phyloP scores from a whole-genome alignment of 2,113 vertebrate genomes.

The Ginglymostoma cirratum region DNA sequence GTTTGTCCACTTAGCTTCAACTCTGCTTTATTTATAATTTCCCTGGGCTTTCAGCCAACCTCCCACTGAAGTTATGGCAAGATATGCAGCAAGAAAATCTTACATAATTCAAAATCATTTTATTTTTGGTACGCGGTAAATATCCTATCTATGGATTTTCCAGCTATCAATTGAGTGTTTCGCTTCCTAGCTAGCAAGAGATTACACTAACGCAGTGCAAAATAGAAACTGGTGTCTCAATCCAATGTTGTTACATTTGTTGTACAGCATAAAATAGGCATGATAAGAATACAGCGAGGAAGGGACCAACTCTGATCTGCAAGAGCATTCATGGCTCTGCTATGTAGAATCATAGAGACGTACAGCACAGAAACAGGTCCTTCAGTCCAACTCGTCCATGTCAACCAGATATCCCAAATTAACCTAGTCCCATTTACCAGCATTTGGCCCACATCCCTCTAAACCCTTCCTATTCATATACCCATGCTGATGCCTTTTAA shows the following conservation, averaged over 20 bases:
- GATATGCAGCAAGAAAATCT: neutral
- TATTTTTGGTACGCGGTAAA: neutral
- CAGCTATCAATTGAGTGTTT: neutral
- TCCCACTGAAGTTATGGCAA: neutral
- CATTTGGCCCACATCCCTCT: no score
- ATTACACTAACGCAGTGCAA: neutral
- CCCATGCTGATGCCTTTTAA: no score
- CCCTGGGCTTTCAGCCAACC: neutral
- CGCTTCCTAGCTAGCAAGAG: neutral
- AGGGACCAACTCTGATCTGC: neutral
- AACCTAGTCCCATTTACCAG: no score
- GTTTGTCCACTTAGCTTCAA: neutral
- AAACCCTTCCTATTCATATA: no score
- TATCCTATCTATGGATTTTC: neutral
- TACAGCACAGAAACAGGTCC: no score
- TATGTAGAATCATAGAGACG: no score
- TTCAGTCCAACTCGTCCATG: no score
- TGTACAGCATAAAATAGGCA: neutral
- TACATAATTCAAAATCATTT: neutral
- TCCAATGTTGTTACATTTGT: neutral
- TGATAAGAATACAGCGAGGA: neutral
- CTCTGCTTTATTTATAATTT: neutral
- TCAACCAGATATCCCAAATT: no score
- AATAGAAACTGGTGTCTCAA: neutral
- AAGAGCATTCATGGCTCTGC: neutral